Base-by-base conservation (phyloP, 2,888 invertebrate species). In the Xestobium rufovillosum region DNA sequence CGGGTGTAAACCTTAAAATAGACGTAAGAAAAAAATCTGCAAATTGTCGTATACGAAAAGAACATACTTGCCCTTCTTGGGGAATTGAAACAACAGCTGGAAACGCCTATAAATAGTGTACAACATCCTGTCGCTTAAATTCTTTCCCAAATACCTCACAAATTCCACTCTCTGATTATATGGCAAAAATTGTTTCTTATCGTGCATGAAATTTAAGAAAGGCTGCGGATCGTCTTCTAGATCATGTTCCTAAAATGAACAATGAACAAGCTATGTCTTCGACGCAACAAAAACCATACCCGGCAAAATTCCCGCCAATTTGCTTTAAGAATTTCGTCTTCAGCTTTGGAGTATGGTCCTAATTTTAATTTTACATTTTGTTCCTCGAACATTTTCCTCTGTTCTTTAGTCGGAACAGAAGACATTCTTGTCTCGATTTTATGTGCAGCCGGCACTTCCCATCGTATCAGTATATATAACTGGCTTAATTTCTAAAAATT, bases 101-200 rank as follows among this genome's bases (percentile, higher is more conserved):
- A 54, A 55, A 17, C 55, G 42, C 4, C 4, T 17, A 30, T 45
- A 47, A n/a, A 53, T 48, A 26, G 44, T 36, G 27, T 36, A 39
- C 4, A 48, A 41, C 9, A 39, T 19, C 4, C 53, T 39, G 34
- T 53, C 38, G 2, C 46, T 38, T 23, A 55, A 38, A 34, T 39
- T 35, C 23, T 42, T 43, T 1, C 49, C 41, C 17, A 55, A 16
- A 41, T 43, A 51, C 19, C 42, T 44, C 9, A 50, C 25, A 38
- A 55, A 53, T 12, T 45, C 47, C 4, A 38, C 15, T 29, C 48
- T 48, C 19, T 42, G 30, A 3, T 13, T 2, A 1, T 2, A 3
- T 2, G 26, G n/a, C 23, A 47, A 33, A n/a, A 13, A 26, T 10
- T 23, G 31, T 10, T 31, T 17, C n/a, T n/a, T n/a, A 19, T 19